Percentiles rank a stretch among this genome's conserved stretches.
Conservation (phyloP, 2,113 vertebrate species). For the Leucoraja erinaceus region DNA sequence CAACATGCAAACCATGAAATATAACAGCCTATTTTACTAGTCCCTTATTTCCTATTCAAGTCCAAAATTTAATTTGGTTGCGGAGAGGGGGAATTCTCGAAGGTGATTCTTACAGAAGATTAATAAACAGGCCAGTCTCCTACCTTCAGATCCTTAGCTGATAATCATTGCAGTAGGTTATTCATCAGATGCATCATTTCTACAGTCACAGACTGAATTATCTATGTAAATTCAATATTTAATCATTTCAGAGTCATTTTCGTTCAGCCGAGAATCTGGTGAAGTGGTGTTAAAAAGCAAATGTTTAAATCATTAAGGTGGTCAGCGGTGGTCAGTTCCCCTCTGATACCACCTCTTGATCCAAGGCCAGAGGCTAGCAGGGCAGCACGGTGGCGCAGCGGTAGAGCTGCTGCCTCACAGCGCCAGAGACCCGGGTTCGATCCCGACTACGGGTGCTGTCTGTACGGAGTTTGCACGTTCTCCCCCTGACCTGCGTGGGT, state of each 20-base stretch:
- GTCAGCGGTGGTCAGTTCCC: too few relatives aligned
- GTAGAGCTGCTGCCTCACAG: too few relatives aligned
- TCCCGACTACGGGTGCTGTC: too few relatives aligned
- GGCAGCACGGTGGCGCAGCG: too few relatives aligned
- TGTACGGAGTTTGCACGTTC: too few relatives aligned
- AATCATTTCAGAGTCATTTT: constrained; percentile 11
- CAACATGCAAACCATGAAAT: not conserved
- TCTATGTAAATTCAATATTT: constrained; percentile 18
- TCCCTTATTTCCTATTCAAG: not conserved
- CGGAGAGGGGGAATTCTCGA: not conserved
- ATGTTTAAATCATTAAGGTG: not conserved
- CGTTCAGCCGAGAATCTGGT: not conserved
- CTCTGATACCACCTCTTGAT: not conserved
- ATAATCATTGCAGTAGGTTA: not conserved
- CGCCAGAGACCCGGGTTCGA: too few relatives aligned
- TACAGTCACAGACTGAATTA: not conserved
- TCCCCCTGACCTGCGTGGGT: too few relatives aligned
- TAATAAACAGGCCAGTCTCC: not conserved
- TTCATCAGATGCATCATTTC: not conserved
- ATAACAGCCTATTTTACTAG: not conserved
- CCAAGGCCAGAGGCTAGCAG: not conserved
- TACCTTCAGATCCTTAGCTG: not conserved
- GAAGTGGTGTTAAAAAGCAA: not conserved
- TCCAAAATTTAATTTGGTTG: constrained; percentile 24
- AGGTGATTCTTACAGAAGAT: not conserved